Evolutionary conservation across 2,888 invertebrate genomes (phyloP).

Genomic region (Ptychoptera albimana): DNA sequence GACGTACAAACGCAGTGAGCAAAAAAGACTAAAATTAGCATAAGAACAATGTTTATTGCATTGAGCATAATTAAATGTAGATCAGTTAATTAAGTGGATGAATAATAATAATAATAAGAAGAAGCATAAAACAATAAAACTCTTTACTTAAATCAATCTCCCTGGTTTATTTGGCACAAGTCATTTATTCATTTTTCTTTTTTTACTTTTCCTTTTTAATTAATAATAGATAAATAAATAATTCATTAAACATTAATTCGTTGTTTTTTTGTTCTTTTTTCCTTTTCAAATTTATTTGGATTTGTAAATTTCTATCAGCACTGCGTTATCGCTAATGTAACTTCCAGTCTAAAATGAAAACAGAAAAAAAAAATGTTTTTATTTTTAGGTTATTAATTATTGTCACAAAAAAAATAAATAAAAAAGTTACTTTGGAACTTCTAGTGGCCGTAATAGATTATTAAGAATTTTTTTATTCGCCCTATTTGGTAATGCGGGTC

Average conservation of each 20-base stretch:
- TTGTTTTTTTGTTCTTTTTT: constrained; percentile 8
- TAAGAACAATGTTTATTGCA: no score
- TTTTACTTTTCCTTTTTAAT: background rate
- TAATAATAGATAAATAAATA: no score
- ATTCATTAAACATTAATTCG: constrained; percentile 7
- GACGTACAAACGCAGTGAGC: no score
- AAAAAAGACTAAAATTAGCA: no score
- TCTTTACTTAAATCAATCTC: background rate
- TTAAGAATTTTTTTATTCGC: constrained; percentile 10
- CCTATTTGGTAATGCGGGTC: constrained; percentile 8
- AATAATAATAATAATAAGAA: no score
- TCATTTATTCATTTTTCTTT: background rate
- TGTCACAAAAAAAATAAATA: constrained; percentile 2
- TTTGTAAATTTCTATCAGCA: no score
- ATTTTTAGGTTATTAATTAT: background rate
- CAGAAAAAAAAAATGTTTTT: no score
- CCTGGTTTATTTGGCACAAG: no score
- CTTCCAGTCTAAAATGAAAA: constrained; percentile 10
- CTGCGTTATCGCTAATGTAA: constrained; percentile 10
- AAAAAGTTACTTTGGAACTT: constrained; percentile 13
- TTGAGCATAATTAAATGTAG: no score
- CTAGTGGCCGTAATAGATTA: constrained; percentile 9
- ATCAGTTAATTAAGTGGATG: no score
- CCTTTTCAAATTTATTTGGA: no score
- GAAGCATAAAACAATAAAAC: background rate